Base-by-base conservation (phyloP, 1,140 invertebrate genomes). In the Drosophila pectinifera region DNA sequence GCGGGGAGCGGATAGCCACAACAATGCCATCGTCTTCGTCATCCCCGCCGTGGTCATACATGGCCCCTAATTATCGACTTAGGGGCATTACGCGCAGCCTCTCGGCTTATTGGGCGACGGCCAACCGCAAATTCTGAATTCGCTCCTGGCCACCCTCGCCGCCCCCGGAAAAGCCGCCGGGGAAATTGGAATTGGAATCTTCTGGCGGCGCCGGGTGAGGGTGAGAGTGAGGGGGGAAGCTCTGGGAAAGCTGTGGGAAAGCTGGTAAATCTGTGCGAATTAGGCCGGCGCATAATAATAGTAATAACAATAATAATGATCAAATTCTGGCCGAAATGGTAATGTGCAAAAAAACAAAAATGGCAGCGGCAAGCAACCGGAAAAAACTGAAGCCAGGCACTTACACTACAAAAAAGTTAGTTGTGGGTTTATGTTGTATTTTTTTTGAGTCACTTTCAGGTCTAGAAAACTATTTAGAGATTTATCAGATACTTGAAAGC, bases 61-160 rank as follows among this genome's bases (percentile, higher is more conserved):
- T 28, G 53, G 34, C 45, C 59, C 59, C 59, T 75, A 75, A 74
- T 75, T 75, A 75, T 75, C 73, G 70, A 74, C 59, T 75, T 75
- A 74, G 16, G 42, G 72, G 72, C 68, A 62, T 74, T 45, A 53
- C 26, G 24, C 36, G 18, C 34, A 26, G 46, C 24, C 70, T 22
- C 61, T 74, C 36, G 63, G 59, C 59, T 75, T 73, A 73, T 74
- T 75, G 51, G 58, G 36, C 14, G 72, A 49, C 8, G 72, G 48
- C 70, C 24, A 43, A 49, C 69, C 59, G 24, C 41, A 53, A 48
- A 51, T 51, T 51, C 48, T 34, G 48, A 20, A 20, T 31, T 49
- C 46, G 11, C 26, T 18, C 18, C 5, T 31, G 46, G n/a, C 16
- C 46, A 49, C 6, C 8, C 26, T 8, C 28, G 8, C 26, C 26